Conservation (phyloP, 2,113 vertebrate genomes). For the Cyprinus carpio region DNA sequence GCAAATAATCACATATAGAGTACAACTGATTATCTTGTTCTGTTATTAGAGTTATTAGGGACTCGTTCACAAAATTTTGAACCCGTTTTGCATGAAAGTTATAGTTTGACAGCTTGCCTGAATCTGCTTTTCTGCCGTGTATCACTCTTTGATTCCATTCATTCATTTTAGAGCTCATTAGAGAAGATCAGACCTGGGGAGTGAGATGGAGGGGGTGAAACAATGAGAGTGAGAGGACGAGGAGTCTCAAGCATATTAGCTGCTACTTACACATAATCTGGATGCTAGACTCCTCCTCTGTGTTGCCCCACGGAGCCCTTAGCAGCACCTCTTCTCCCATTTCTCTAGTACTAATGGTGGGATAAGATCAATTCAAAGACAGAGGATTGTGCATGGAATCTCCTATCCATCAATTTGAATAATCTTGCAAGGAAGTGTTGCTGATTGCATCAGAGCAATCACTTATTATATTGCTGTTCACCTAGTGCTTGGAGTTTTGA, state of each 20-base stretch:
- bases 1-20: neutral
- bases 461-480: neutral
- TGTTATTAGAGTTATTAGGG: neutral
- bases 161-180: slow-evolving; percentile 10
- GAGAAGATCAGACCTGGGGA: neutral
- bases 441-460: slow-evolving; percentile 11
- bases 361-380: slow-evolving; percentile 45
- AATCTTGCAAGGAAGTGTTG: slow-evolving; percentile 26
- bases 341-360: slow-evolving; percentile 57
- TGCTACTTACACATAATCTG: slow-evolving; percentile 67
- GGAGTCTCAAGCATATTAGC: slow-evolving; percentile 58
- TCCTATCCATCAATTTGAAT: slow-evolving; percentile 26
- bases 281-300: slow-evolving; percentile 70
- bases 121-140: neutral
- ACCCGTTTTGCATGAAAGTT: neutral
- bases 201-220: slow-evolving; percentile 1
- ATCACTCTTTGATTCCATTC: slow-evolving; percentile 24
- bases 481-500: slow-evolving; percentile 19
- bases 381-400: slow-evolving; percentile 51
- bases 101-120: neutral
- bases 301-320: slow-evolving; percentile 57
- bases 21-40: neutral
- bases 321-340: slow-evolving; percentile 63
- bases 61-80: neutral
- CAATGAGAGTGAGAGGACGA: slow-evolving; percentile 35